Percentiles rank a stretch among this genome's conserved stretches.
phyloP scores from a whole-genome alignment of 2,797 vertebrate species.

The Lycodopsis pacificus region DNA sequence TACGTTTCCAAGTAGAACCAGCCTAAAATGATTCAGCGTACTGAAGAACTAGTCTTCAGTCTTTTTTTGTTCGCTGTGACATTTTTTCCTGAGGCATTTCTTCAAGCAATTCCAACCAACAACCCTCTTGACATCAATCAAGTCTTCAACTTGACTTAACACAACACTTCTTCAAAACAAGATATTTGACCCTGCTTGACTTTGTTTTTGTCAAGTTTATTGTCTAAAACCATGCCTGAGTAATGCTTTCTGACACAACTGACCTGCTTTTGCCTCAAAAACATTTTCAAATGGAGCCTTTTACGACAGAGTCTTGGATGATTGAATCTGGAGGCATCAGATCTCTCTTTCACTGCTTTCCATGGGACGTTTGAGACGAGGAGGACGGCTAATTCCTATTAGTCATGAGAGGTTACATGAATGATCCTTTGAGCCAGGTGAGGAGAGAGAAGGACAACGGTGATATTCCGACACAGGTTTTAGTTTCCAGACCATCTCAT shows the following conservation, averaged over 20 bases:
- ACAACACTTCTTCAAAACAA: conserved; percentile 41
- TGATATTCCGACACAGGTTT: conserved; percentile 78
- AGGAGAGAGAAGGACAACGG: conserved; percentile 74
- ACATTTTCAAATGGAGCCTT: background rate
- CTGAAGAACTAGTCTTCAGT: background rate
- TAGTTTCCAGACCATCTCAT: conserved; percentile 77
- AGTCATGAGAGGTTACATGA: conserved; percentile 75
- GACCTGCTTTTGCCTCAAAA: conserved; percentile 6
- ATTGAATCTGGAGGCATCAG: conserved; percentile 1
- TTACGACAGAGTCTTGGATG: background rate
- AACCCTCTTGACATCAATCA: conserved; percentile 14
- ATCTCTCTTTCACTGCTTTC: conserved; percentile 39
- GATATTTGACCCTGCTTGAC: background rate
- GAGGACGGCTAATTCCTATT: conserved; percentile 61
- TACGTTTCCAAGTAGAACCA: background rate
- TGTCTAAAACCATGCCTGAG: background rate
- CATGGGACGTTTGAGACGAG: conserved; percentile 34
- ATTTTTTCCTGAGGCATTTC: conserved; percentile 52
- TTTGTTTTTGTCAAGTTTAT: conserved; percentile 17
- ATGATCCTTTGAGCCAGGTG: conserved; percentile 75
- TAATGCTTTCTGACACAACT: conserved; percentile 20
- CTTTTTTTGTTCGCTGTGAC: background rate
- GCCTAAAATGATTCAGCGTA: background rate
- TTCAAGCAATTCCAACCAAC: conserved; percentile 43
- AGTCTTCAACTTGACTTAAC: conserved; percentile 42